Evolutionary conservation across 2,888 invertebrate species (phyloP), one percentile per base, ranked within the genome.

Genomic region (Acanthococcus lagerstroemiae): DNA sequence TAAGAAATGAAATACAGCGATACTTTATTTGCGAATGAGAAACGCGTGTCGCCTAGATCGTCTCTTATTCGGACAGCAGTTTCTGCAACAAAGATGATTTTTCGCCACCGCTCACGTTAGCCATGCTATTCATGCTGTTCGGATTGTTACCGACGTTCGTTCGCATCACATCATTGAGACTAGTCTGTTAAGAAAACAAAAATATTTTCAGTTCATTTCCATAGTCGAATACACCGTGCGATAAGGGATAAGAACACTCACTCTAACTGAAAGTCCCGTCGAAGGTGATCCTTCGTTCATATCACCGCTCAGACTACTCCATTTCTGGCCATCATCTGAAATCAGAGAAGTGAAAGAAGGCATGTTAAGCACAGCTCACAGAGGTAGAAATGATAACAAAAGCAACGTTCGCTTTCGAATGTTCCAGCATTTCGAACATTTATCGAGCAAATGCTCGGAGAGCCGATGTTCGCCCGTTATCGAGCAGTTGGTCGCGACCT

Each of bases 31-130:
- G n/a, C n/a, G n/a, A n/a, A n/a, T n/a, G n/a, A n/a, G n/a, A n/a
- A n/a, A n/a, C n/a, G n/a, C n/a, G n/a, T n/a, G n/a, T n/a, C n/a
- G n/a, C n/a, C n/a, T n/a, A n/a, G n/a, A n/a, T n/a, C n/a, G n/a
- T n/a, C n/a, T n/a, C n/a, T 67, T 71, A 86, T 82, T 90, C 89
- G 73, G 90, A 90, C 75, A 91, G 81, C 76, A 90, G 81, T 79
- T 90, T 88, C 81, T 90, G 89, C 74, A 90, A 82, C 77, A 90
- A 81, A 76, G 89, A 89, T 73, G 88, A 86, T 74, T 81, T 86
- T 79, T 85, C 65, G 46, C 65, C 65, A 17, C 46, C 26, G 48
- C 55, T 24, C 6, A 56, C 55, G 48, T 45, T 65, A 6, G 37
- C 45, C 30, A 65, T 55, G 17, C 88, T 87, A 82, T 84, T 85